phyloP scores from a whole-genome alignment of 1,140 invertebrate species.

The Kradibia gibbosae region DNA sequence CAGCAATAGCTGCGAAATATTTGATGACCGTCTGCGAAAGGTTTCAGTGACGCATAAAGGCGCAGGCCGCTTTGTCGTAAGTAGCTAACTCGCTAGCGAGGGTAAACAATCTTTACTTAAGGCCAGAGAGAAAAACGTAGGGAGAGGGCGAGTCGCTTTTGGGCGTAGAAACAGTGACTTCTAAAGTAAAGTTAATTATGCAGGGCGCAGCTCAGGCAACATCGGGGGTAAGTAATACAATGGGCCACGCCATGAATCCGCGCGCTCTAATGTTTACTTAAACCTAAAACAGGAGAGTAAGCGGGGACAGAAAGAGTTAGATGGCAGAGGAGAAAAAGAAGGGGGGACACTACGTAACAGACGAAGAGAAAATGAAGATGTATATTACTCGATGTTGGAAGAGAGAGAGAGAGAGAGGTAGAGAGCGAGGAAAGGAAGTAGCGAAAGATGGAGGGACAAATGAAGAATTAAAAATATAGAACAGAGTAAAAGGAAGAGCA shows the following conservation, averaged over 20 bases:
- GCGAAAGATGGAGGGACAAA: not conserved
- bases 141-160: slow-evolving; percentile 5
- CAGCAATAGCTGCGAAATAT: slow-evolving; percentile 39
- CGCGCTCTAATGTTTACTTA: slow-evolving; percentile 34
- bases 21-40: slow-evolving; percentile 44
- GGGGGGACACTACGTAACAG: not conserved
- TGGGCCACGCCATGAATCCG: slow-evolving; percentile 30
- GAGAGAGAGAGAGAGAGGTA: not conserved
- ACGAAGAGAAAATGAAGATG: not conserved
- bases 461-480: slow-evolving; percentile 31
- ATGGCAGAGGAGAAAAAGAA: not conserved
- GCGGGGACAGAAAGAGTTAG: not conserved
- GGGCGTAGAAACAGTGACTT: slow-evolving; percentile 1
- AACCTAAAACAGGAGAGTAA: not conserved
- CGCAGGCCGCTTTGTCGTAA: slow-evolving; percentile 7
- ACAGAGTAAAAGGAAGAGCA: not conserved
- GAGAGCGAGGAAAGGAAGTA: not conserved
- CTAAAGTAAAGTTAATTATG: slow-evolving; percentile 48
- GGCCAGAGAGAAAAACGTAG: not conserved
- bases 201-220: slow-evolving; percentile 15
- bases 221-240: slow-evolving; percentile 43
- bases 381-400: too few relatives aligned
- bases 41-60: slow-evolving; percentile 32
- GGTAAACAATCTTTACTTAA: slow-evolving; percentile 39
- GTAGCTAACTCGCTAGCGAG: slow-evolving; percentile 8